Evolutionary conservation across 2,113 vertebrate species (phyloP).

Genomic region (Percina caprodes): DNA sequence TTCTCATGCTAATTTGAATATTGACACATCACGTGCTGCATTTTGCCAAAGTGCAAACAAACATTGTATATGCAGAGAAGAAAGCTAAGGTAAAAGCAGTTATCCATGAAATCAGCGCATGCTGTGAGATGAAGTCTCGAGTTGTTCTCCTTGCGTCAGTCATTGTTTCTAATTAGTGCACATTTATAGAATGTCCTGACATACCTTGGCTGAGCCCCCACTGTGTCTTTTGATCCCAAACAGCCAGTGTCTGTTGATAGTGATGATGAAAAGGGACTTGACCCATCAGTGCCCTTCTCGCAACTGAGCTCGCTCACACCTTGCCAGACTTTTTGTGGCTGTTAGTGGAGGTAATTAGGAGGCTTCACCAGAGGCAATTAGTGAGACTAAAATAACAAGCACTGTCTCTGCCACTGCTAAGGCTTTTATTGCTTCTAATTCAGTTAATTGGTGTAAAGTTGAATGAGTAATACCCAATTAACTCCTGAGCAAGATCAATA

Average conservation of each 20-base stretch:
- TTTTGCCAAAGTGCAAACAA: background rate
- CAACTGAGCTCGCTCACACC: slow-evolving; percentile 20
- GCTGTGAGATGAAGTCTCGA: slow-evolving; percentile 51
- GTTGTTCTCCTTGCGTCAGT: slow-evolving; percentile 64
- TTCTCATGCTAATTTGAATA: slow-evolving; percentile 17
- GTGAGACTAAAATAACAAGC: slow-evolving; percentile 41
- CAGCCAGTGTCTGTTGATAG: slow-evolving; percentile 53
- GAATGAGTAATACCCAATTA: slow-evolving; percentile 71
- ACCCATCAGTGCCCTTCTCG: slow-evolving; percentile 37
- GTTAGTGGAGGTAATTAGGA: slow-evolving; percentile 62
- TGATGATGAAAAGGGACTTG: slow-evolving; percentile 58
- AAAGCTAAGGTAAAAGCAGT: slow-evolving; percentile 9
- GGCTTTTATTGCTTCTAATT: slow-evolving; percentile 44
- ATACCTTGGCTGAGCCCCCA: slow-evolving; percentile 50
- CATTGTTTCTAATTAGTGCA: slow-evolving; percentile 61
- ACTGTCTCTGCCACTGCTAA: slow-evolving; percentile 23
- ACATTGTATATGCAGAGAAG: background rate
- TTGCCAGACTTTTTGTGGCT: slow-evolving; percentile 30
- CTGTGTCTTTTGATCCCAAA: slow-evolving; percentile 63
- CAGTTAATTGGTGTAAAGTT: slow-evolving; percentile 66
- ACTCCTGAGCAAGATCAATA: slow-evolving; percentile 62
- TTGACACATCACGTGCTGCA: background rate
- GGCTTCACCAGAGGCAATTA: slow-evolving; percentile 56
- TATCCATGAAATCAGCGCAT: slow-evolving; percentile 21
- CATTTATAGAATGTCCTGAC: slow-evolving; percentile 59